phyloP scores from a whole-genome alignment of 2,888 invertebrate species.

The Camponotus fellah region DNA sequence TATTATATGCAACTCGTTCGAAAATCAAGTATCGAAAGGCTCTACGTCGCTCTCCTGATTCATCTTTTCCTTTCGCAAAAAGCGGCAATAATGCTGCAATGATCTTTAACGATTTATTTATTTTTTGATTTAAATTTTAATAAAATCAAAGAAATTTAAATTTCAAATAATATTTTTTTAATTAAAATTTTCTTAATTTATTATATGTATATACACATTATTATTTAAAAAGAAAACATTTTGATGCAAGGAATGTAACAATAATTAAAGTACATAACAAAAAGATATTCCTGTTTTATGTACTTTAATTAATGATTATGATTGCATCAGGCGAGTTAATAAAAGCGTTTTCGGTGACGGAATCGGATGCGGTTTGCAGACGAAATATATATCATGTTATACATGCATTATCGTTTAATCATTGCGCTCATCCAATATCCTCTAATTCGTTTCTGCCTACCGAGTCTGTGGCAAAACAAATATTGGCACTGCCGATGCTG shows the following conservation, averaged over 20 bases:
- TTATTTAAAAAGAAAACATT: neutral
- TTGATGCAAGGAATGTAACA: neutral
- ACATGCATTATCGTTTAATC: constrained; percentile 37
- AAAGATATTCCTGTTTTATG: neutral
- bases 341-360: neutral
- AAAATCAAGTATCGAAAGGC: no score
- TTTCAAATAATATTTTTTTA: no score
- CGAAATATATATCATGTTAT: constrained; percentile 12
- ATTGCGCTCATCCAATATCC: constrained; percentile 35
- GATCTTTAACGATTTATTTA: no score
- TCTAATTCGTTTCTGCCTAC: constrained; percentile 39
- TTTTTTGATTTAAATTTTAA: no score
- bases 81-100: no score
- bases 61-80: no score
- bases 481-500: constrained; percentile 39
- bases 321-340: constrained; percentile 1
- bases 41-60: no score
- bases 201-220: constrained; percentile 1
- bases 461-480: constrained; percentile 30
- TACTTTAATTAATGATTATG: constrained; percentile 2
- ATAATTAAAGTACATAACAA: no score
- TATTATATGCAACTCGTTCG: no score
- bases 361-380: neutral
- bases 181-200: no score
- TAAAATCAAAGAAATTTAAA: no score